phyloP scores from a whole-genome alignment of 2,113 vertebrate species.

The Centrocercus urophasianus region DNA sequence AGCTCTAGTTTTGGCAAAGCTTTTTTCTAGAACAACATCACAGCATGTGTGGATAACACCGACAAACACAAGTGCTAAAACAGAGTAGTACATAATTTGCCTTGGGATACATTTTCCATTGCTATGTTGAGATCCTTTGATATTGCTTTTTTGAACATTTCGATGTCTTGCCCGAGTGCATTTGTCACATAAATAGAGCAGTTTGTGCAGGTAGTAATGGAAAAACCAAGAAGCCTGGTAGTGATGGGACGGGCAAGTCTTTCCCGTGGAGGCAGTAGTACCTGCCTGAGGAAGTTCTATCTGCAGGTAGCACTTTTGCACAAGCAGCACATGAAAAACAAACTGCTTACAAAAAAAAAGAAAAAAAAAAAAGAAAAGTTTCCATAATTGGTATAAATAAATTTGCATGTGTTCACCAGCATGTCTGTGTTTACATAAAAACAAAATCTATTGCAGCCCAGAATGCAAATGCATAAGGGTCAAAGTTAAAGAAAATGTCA shows the following conservation, averaged over 20 bases:
- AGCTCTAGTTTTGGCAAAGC: neutral
- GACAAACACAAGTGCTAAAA: neutral
- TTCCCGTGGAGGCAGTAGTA: neutral
- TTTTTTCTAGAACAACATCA: neutral
- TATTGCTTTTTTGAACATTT: neutral
- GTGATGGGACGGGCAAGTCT: neutral
- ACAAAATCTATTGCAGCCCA: rapidly evolving
- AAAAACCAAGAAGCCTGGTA: neutral
- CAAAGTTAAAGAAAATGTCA: neutral
- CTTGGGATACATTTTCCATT: neutral
- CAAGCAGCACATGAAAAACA: neutral
- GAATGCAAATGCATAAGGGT: neutral
- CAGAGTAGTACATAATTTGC: neutral
- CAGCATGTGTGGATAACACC: neutral
- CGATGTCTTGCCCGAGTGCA: neutral
- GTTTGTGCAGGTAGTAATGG: neutral
- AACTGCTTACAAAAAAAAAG: neutral
- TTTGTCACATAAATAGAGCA: neutral
- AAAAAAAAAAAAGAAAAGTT: neutral
- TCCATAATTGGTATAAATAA: neutral
- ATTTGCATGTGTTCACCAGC: neutral
- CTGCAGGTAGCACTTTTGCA: neutral
- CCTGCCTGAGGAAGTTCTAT: neutral
- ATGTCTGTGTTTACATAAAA: neutral
- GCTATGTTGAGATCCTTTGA: neutral